phyloP scores from a whole-genome alignment of 1,140 invertebrate species.

The Nylanderia fulva region DNA sequence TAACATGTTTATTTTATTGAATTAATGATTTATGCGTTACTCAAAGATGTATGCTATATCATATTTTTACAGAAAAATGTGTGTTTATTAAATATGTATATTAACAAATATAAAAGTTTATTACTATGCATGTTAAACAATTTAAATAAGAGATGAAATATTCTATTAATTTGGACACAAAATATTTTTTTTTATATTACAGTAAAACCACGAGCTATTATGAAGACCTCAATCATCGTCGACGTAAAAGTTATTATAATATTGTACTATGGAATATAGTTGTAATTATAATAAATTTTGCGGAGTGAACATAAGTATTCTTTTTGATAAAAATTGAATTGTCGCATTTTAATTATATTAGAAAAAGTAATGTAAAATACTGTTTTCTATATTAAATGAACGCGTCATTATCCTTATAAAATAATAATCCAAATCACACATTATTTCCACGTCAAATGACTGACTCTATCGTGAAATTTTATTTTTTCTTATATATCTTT shows the following conservation, averaged over 20 bases:
- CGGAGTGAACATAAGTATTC: conserved; percentile 73
- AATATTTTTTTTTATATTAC: conserved; percentile 76
- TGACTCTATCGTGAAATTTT: not conserved
- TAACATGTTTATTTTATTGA: not conserved
- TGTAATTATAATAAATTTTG: conserved; percentile 80
- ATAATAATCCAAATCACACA: not conserved
- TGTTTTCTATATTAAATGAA: not conserved
- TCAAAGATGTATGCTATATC: not conserved
- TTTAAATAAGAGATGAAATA: conserved; percentile 49
- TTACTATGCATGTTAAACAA: conserved; percentile 53
- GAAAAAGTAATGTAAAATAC: not conserved
- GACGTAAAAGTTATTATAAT: conserved; percentile 79
- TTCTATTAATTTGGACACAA: conserved; percentile 61
- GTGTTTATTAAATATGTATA: not conserved
- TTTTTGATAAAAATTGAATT: conserved; percentile 61
- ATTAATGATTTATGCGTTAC: conserved; percentile 8
- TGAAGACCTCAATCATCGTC: conserved; percentile 71
- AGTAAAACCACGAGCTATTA: conserved; percentile 78
- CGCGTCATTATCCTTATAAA: not conserved
- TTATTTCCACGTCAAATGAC: not conserved
- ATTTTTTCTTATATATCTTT: conserved; percentile 8
- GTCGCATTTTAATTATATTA: not conserved
- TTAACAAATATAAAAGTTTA: conserved; percentile 13
- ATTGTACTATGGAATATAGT: conserved; percentile 66
- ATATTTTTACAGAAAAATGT: not conserved